Percentiles rank a stretch among this genome's conserved stretches.
Evolutionary conservation across 2,888 invertebrate genomes (phyloP).

Genomic region (Aphidius colemani): DNA sequence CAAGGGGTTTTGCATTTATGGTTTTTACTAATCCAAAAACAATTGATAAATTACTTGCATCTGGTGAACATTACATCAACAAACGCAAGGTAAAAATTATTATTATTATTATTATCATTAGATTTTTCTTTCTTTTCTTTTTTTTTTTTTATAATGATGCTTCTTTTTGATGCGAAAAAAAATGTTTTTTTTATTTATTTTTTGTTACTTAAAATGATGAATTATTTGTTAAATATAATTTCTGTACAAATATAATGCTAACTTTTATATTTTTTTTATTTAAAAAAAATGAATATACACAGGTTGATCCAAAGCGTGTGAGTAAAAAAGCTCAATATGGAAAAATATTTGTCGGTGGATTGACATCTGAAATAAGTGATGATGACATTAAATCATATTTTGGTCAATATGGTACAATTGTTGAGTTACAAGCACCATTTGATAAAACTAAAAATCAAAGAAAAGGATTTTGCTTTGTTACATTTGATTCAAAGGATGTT

Average conservation of each 20-base stretch:
- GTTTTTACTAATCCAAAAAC: slow-evolving; percentile 65
- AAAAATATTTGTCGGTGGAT: slow-evolving; percentile 70
- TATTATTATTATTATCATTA: background rate
- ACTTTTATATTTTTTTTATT: slow-evolving; percentile 16
- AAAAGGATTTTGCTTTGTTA: slow-evolving; percentile 70
- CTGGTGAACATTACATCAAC: slow-evolving; percentile 66
- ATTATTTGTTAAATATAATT: background rate
- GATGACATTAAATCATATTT: slow-evolving; percentile 68
- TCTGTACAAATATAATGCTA: background rate
- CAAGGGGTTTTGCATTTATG: slow-evolving; percentile 71
- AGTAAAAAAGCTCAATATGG: slow-evolving; percentile 68
- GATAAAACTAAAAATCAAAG: slow-evolving; percentile 70
- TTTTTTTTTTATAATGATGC: background rate
- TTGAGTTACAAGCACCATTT: slow-evolving; percentile 69
- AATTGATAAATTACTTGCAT: slow-evolving; percentile 63
- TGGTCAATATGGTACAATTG: slow-evolving; percentile 66
- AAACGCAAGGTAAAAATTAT: slow-evolving; percentile 61
- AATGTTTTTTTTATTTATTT: background rate
- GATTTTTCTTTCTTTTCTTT: background rate
- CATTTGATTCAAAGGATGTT: slow-evolving; percentile 68
- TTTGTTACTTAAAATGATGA: no score
- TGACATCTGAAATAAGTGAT: slow-evolving; percentile 67
- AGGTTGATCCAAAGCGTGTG: slow-evolving; percentile 69
- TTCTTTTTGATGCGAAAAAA: no score
- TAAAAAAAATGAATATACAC: slow-evolving; percentile 12